phyloP scores from a whole-genome alignment of 2,888 invertebrate species.

The Notodonta dromedarius region DNA sequence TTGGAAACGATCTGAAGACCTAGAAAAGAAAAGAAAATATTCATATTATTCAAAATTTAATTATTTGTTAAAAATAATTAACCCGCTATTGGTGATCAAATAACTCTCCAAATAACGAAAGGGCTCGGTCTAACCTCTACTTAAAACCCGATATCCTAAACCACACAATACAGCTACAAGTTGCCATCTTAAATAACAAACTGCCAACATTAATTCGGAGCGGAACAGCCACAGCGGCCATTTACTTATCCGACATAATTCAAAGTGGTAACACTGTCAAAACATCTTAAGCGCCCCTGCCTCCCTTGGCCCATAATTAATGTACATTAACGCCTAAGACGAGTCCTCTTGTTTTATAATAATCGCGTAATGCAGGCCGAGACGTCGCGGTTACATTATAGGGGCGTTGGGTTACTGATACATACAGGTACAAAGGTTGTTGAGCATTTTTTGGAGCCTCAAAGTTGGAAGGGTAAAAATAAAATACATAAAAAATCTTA shows the following conservation, averaged over 20 bases:
- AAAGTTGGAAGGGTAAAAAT: no score
- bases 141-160: slow-evolving; percentile 14
- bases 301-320: slow-evolving; percentile 63
- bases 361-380: slow-evolving; percentile 56
- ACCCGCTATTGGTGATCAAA: no score
- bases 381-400: slow-evolving; percentile 61
- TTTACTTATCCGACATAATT: slow-evolving; percentile 59
- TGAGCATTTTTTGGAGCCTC: slow-evolving; percentile 6
- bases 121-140: neutral
- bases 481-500: no score
- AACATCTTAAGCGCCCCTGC: slow-evolving; percentile 57
- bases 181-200: slow-evolving; percentile 19
- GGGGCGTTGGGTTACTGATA: slow-evolving; percentile 56
- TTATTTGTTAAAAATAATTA: no score
- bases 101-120: neutral
- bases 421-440: slow-evolving; percentile 37
- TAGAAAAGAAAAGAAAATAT: no score
- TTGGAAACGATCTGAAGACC: no score
- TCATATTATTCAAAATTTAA: no score
- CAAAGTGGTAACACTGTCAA: slow-evolving; percentile 64
- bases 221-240: slow-evolving; percentile 40
- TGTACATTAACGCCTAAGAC: slow-evolving; percentile 74
- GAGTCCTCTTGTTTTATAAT: slow-evolving; percentile 66
- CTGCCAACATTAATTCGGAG: slow-evolving; percentile 31
- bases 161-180: slow-evolving; percentile 25